Base-by-base conservation (phyloP, 2,797 vertebrate genomes). In the Epinephelus malabaricus region DNA sequence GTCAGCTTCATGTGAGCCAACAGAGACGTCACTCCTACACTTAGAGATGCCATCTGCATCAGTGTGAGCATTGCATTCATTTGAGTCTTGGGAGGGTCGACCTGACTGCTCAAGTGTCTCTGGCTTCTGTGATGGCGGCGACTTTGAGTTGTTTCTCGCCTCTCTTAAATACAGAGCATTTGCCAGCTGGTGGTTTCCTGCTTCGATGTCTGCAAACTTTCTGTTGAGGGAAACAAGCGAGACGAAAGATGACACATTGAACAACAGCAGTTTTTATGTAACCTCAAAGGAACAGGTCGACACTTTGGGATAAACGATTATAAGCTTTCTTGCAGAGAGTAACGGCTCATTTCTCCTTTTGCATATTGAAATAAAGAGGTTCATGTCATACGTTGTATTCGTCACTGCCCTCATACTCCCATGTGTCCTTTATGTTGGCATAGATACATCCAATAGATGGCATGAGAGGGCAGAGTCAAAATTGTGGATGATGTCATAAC, bases 161-260 rank as follows among this genome's bases (percentile, higher is more conserved):
- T 92, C 90, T 21, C 89, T 92, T 1, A 92, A 81, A 83, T 92
- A 93, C 58, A 96, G 89, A 56, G 93, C 88, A 23, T 93, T 92
- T 3, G 93, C 89, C 27, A 96, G 90, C 27, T 92, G 93, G 6
- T 95, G 94, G 86, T 96, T 97, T 38, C 95, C 93, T 58, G 96
- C 96, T 79, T 96, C 96, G 63, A 96, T 96, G 79, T 96, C 95
- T 34, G 96, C 94, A 91, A 96, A 96, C 91, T 96, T 96, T 86
- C 96, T 97, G 92, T 91, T 66, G 74, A 86, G 68, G 85, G 60
- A 78, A 8, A 75, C 10, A 40, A 19, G 79, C 1, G 0, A 49
- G 34, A 30, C 46, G 55, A 56, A 55, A 40, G 4, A 66, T 40
- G 0, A 74, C 6, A 65, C 25, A 12, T 8, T 27, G 19, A 63